Percentiles rank a stretch among this genome's conserved stretches.
Conservation (phyloP, 2,113 vertebrate genomes). For the Gallinago jamesoni region DNA sequence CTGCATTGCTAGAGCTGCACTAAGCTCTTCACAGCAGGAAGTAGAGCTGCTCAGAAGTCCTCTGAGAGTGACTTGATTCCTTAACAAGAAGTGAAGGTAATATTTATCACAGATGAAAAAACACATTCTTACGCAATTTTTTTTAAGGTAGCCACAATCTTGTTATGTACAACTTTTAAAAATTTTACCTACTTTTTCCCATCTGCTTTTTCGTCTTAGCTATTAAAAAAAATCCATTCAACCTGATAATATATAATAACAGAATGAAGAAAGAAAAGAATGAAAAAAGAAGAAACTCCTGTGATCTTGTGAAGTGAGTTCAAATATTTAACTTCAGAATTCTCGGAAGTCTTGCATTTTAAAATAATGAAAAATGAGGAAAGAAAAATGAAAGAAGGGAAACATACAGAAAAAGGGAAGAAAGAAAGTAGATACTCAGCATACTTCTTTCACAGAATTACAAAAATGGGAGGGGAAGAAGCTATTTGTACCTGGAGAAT, state of each 20-base stretch:
- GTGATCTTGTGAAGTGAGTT: not conserved
- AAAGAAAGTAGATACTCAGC: not conserved
- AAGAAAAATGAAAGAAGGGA: not conserved
- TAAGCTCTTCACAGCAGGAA: not conserved
- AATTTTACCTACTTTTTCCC: not conserved
- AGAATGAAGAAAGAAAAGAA: not conserved
- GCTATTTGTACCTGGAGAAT: not conserved
- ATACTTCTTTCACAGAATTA: not conserved
- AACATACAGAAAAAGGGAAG: not conserved
- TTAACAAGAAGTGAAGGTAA: not conserved
- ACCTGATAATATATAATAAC: not conserved
- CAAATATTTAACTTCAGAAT: not conserved
- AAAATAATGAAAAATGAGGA: not conserved
- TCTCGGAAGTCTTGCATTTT: not conserved
- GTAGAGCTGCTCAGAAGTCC: not conserved
- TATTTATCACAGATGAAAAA: not conserved
- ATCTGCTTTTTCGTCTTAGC: not conserved
- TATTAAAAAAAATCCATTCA: not conserved
- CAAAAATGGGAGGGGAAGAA: not conserved
- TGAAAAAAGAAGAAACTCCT: not conserved
- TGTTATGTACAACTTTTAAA: accelerated
- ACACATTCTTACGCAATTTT: not conserved
- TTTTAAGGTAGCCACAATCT: not conserved
- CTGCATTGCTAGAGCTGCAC: not conserved
- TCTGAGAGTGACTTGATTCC: not conserved